phyloP scores from a whole-genome alignment of 2,888 invertebrate species.

The Ligdia adustata region DNA sequence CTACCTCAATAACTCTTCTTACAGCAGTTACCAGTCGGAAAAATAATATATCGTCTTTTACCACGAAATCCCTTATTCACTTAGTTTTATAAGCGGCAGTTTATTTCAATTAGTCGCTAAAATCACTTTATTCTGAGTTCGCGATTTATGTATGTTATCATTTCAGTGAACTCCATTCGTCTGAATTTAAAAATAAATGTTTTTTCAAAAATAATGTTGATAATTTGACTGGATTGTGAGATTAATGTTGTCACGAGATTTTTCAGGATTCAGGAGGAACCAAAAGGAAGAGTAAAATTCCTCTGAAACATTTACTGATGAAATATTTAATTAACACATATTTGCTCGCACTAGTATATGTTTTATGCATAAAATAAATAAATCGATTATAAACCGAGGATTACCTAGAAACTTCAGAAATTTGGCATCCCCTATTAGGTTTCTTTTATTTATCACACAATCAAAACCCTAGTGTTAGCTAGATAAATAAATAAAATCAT shows the following conservation, averaged over 20 bases:
- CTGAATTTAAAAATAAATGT: slow-evolving; percentile 43
- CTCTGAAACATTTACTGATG: no score
- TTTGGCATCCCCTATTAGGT: no score
- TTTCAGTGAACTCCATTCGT: slow-evolving; percentile 41
- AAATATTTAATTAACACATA: no score
- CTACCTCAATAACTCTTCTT: slow-evolving; percentile 42
- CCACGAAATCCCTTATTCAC: slow-evolving; percentile 17
- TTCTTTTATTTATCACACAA: no score
- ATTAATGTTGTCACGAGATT: slow-evolving; percentile 26
- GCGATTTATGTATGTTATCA: slow-evolving; percentile 59
- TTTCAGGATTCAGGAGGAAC: slow-evolving; percentile 18
- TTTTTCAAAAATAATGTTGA: slow-evolving; percentile 25
- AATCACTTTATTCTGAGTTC: slow-evolving; percentile 46
- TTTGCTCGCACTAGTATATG: no score
- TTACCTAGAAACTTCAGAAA: no score
- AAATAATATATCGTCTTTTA: slow-evolving; percentile 36
- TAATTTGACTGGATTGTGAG: slow-evolving; percentile 18
- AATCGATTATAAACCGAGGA: no score
- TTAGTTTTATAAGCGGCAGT: slow-evolving; percentile 39
- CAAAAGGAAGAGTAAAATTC: neutral
- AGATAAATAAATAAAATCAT: no score
- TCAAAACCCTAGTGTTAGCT: no score
- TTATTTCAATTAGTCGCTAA: slow-evolving; percentile 63
- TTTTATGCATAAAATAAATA: no score
- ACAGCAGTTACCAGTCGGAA: slow-evolving; percentile 29